phyloP scores from a whole-genome alignment of 2,113 vertebrate genomes.

The Electrona antarctica region DNA sequence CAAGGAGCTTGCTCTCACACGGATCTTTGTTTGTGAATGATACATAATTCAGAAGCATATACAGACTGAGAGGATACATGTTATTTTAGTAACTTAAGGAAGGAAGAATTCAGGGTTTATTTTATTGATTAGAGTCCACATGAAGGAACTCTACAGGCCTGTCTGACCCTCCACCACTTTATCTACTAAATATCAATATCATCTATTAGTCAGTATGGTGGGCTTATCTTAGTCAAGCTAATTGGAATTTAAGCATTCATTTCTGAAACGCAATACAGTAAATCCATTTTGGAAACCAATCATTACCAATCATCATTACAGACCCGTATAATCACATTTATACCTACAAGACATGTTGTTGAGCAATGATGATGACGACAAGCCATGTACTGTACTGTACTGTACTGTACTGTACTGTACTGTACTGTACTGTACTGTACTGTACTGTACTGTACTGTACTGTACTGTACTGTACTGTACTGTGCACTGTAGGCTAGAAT shows the following conservation, averaged over 20 bases:
- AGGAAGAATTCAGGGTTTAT: not conserved
- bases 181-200: not conserved
- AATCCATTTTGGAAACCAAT: too few species aligned
- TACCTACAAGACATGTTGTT: too few species aligned
- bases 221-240: not conserved
- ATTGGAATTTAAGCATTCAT: too few species aligned
- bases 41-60: conserved; percentile 8
- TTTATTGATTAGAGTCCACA: not conserved
- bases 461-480: too few species aligned
- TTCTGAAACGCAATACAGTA: too few species aligned
- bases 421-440: too few species aligned
- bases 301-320: too few species aligned
- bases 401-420: too few species aligned
- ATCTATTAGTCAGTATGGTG: not conserved
- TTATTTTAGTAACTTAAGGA: not conserved
- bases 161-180: not conserved
- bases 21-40: not conserved
- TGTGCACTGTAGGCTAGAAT: not conserved
- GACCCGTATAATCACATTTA: too few species aligned
- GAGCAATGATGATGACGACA: too few species aligned
- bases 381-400: too few species aligned
- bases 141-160: not conserved
- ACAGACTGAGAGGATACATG: not conserved
- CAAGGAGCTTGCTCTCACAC: not conserved
- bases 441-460: too few species aligned